Evolutionary conservation across 2,797 vertebrate species (phyloP), one percentile per base, ranked within the genome.

Genomic region (Characodon lateralis): DNA sequence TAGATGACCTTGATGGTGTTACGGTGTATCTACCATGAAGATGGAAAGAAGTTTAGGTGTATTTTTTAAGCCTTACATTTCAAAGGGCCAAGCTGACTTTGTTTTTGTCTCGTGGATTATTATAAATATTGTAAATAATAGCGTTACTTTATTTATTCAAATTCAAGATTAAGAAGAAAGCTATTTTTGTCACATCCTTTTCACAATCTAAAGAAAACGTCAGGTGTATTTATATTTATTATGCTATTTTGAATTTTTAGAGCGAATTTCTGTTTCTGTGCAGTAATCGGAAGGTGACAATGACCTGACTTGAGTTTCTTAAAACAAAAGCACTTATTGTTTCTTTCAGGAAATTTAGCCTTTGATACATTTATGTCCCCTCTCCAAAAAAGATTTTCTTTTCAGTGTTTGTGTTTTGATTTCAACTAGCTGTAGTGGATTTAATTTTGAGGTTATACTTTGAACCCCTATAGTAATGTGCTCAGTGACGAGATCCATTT

Each of bases 151-250:
- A 94, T 93, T 93, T 94, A 94, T 93, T 82, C 41, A 41, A 84
- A 70, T 78, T 89, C 83, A 55, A 78, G 80, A 91, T 93, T 89
- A 79, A 89, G 74, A 92, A 89, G 81, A 87, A 78, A 88, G 76
- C 83, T 91, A 87, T 93, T 91, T 94, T 92, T 93, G 88, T 82
- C 89, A 89, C 83, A 77, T 80, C 87, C 84, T 89, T 93, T 94
- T 91, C 87, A 83, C 75, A 66, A 72, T 84, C 84, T 88, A 81
- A 82, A 92, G 86, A 88, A 88, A 90, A 85, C 79, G 84, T 85
- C 71, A 91, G 88, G 90, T 93, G 80, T 90, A 88, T 93, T 91
- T 95, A 93, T 94, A 94, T 95, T 94, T 95, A 93, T 94, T 91
- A 92, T 83, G 80, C 73, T 43, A 70, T 87, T 90, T 89, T 77